Evolutionary conservation across 2,797 vertebrate species (phyloP).

Genomic region (Pseudocheirus occidentalis): DNA sequence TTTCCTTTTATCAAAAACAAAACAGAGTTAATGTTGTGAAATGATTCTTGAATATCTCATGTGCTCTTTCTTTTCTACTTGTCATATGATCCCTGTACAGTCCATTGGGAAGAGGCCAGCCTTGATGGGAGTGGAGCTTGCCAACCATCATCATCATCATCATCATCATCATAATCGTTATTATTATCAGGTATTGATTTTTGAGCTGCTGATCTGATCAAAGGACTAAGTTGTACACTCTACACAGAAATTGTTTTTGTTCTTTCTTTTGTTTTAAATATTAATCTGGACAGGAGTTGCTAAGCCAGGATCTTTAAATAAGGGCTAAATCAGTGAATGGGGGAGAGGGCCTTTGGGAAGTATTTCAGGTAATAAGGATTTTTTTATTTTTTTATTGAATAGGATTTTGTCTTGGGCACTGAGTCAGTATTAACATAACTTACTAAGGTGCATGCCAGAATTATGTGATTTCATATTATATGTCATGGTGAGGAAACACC

Average conservation of each 20-base stretch:
- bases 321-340: background rate
- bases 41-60: background rate
- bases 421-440: background rate
- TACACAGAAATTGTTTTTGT: background rate
- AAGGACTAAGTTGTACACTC: constrained; percentile 14
- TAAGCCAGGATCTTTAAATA: background rate
- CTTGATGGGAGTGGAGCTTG: background rate
- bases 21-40: background rate
- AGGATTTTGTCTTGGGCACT: background rate
- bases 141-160: background rate
- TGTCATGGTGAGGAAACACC: background rate
- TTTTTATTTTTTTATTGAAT: background rate
- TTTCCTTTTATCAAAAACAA: background rate
- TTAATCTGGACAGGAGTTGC: background rate
- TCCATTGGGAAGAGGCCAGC: background rate
- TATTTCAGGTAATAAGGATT: background rate
- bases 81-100: background rate
- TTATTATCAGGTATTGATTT: constrained; percentile 29
- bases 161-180: constrained; percentile 12
- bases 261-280: constrained; percentile 14
- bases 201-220: background rate
- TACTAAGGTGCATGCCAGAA: background rate
- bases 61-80: background rate
- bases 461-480: constrained; percentile 20
- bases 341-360: background rate